These are phyloP conservation scores for Myoxocephalus aenaeus DNA, from an alignment of 2,797 vertebrate species.

Conservation along the genomic window DNA sequence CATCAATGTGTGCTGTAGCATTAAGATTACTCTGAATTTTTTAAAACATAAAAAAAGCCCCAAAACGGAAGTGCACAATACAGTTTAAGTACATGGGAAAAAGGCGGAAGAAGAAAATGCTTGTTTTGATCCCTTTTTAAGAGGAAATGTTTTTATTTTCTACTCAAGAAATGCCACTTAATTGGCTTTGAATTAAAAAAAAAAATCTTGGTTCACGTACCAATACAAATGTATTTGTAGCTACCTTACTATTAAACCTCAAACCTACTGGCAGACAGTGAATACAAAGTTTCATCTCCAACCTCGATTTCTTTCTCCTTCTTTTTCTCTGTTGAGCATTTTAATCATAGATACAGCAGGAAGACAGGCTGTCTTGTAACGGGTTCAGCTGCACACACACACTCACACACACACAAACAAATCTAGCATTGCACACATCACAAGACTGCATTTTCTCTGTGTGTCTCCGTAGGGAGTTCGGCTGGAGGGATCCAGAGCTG, in stretches of 20 bases:
- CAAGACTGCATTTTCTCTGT: slow-evolving; percentile 20
- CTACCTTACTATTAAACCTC: background rate
- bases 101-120: too few relatives aligned
- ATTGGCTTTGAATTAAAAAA: background rate
- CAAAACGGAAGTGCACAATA: background rate
- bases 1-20: too few relatives aligned
- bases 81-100: too few relatives aligned
- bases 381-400: slow-evolving; percentile 9
- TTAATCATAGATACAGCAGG: slow-evolving; percentile 45
- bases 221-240: background rate
- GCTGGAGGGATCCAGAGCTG: slow-evolving; percentile 98
- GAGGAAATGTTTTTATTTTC: background rate
- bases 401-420: background rate
- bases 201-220: background rate
- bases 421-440: slow-evolving; percentile 14
- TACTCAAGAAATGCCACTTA: background rate
- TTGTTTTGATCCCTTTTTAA: background rate
- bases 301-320: slow-evolving; percentile 3
- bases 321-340: slow-evolving; percentile 32
- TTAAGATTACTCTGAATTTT: too few relatives aligned
- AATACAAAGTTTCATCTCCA: slow-evolving; percentile 7
- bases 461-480: slow-evolving; percentile 91
- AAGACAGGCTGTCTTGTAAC: slow-evolving; percentile 34
- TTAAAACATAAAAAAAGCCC: too few relatives aligned
- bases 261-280: background rate